Conservation (phyloP, 2,797 vertebrate genomes). For the Jordanella pulchra region DNA sequence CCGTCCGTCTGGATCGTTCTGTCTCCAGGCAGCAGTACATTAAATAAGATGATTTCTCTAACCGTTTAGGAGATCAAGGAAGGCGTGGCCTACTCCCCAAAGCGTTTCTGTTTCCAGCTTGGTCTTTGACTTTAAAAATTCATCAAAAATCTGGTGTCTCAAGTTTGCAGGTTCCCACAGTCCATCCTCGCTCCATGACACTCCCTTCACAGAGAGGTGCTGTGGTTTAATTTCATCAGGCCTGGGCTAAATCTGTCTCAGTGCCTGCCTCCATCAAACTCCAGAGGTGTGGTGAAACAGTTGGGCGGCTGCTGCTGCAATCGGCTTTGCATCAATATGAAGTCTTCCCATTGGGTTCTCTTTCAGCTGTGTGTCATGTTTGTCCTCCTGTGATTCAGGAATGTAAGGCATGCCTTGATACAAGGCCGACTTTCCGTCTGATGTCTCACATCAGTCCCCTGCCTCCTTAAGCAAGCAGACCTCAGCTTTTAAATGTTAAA, state of each 20-base stretch:
- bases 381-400: slow-evolving; percentile 15
- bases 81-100: neutral
- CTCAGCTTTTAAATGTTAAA: neutral
- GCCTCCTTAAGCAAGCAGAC: slow-evolving; percentile 5
- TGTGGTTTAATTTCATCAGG: slow-evolving; percentile 14
- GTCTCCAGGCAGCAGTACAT: slow-evolving; percentile 10
- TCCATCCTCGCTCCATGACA: neutral
- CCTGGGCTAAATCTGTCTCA: neutral
- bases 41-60: neutral
- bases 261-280: neutral
- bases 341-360: neutral
- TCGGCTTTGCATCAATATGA: neutral
- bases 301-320: neutral
- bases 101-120: neutral
- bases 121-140: fast-evolving
- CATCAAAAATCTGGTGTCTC: neutral
- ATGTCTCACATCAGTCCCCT: slow-evolving; percentile 1
- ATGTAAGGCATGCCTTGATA: slow-evolving; percentile 19
- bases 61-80: neutral
- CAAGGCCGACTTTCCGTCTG: slow-evolving; percentile 1
- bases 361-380: neutral
- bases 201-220: neutral
- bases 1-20: slow-evolving; percentile 21
- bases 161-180: neutral
- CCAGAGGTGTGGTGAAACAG: neutral